Conservation (phyloP, 2,797 vertebrate genomes). For the Emydoidea blandingii region DNA sequence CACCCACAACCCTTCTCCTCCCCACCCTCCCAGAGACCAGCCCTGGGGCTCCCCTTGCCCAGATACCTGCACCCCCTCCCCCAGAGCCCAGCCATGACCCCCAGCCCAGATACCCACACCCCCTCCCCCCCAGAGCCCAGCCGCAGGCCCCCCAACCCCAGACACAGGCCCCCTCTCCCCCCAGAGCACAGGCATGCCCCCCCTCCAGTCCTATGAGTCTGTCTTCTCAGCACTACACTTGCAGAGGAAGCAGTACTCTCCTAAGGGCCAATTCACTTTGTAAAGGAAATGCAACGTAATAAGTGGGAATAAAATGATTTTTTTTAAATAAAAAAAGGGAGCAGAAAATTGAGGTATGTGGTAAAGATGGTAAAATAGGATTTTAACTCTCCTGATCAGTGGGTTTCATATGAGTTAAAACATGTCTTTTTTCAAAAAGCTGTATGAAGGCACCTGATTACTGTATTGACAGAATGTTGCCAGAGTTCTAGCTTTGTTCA, state of each 20-base stretch:
- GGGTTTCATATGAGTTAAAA: neutral
- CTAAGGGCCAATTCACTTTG: neutral
- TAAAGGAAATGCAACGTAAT: neutral
- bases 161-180: too few relatives aligned
- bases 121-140: too few relatives aligned
- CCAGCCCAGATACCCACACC: too few relatives aligned
- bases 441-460: neutral
- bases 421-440: neutral
- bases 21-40: too few relatives aligned
- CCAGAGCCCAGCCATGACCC: too few relatives aligned
- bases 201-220: too few relatives aligned
- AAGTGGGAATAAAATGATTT: neutral
- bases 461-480: neutral
- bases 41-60: too few relatives aligned
- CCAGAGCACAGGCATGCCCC: too few relatives aligned
- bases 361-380: neutral
- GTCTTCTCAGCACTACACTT: neutral
- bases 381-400: neutral
- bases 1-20: too few relatives aligned
- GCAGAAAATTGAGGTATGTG: neutral
- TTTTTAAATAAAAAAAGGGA: neutral
- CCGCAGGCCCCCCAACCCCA: too few relatives aligned
- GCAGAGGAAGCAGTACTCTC: neutral
- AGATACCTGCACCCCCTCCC: too few relatives aligned
- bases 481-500: neutral